These are phyloP conservation scores for Corydoras maculifer DNA, from an alignment of 2,113 vertebrate genomes.

Conservation along the genomic window DNA sequence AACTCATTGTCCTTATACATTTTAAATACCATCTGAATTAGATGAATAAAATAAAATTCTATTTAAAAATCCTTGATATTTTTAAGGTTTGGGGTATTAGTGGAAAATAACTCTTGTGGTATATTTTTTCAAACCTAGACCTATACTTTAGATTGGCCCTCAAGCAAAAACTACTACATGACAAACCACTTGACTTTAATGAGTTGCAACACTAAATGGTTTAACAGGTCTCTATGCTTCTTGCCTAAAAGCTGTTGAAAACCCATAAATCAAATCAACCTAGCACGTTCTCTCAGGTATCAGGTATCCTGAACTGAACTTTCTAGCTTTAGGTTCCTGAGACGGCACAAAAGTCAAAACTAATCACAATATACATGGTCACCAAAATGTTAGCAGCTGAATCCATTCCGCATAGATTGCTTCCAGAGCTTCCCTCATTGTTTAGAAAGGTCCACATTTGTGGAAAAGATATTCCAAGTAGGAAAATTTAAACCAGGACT, in stretches of 20 bases:
- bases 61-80: no score
- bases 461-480: conserved; percentile 8
- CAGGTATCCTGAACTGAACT: conserved; percentile 57
- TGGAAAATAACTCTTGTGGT: no score
- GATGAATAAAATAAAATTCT: no score
- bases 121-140: no score
- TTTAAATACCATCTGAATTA: no score
- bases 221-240: conserved; percentile 52
- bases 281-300: conserved; percentile 44
- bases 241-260: conserved; percentile 29
- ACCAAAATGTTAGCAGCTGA: conserved; percentile 51
- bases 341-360: conserved; percentile 46
- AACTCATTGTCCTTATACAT: no score
- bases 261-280: conserved; percentile 45
- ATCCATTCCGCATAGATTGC: conserved; percentile 45
- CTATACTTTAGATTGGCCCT: no score
- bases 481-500: conserved; percentile 12
- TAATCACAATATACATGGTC: conserved; percentile 56
- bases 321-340: conserved; percentile 32
- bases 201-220: conserved; percentile 48
- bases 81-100: no score
- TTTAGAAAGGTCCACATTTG: conserved; percentile 11
- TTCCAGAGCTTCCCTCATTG: conserved; percentile 42
- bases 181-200: conserved; percentile 42
- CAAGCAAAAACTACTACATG: background rate